Evolutionary conservation across 2,888 invertebrate species (phyloP), one percentile per base, ranked within the genome.

Genomic region (Crioceris asparagi): DNA sequence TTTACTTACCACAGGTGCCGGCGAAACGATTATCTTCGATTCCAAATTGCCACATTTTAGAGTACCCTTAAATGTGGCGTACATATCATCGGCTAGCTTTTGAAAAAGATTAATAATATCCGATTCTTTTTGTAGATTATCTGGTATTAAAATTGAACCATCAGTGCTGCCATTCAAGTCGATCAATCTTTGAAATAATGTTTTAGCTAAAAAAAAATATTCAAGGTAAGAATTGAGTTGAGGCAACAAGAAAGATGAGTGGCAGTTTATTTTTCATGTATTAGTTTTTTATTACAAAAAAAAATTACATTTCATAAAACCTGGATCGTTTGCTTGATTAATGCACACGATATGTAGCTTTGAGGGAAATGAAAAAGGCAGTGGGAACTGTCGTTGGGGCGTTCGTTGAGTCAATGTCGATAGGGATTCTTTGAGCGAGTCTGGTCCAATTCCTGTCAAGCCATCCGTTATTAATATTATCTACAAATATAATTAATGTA

Each of bases 361-460:
- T 33, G 82, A 82, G 8, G 85, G 83, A 60, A 83, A 86, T 7
- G 83, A 69, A 51, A 85, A 83, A 4, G 84, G 86, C 19, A 90
- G 60, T 18, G 86, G 86, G 48, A 81, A 74, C 16, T 68, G 68
- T 52, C 64, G 63, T 29, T 67, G 51, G 15, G 60, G 42, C 32
- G 65, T 61, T 34, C 68, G 60, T 36, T 68, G 62, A 51, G 66
- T 66, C 23, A 68, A 45, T 1, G 66, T 60, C 39, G 66, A 63
- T 21, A 78, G 59, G 1, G 75, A 75, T 36, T 70, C 69, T 34
- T 72, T 69, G 3, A 83, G 59, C 0, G 80, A 79, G 50, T 75
- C 74, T 2, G 71, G 65, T 3, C 79, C 80, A 27, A 77, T 65
- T 15, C 84, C 84, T 18, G 75, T 67, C 42, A 75, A 78, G 15